These are phyloP conservation scores for Seira musarum DNA, from an alignment of 2,888 invertebrate species.

Conservation along the genomic window DNA sequence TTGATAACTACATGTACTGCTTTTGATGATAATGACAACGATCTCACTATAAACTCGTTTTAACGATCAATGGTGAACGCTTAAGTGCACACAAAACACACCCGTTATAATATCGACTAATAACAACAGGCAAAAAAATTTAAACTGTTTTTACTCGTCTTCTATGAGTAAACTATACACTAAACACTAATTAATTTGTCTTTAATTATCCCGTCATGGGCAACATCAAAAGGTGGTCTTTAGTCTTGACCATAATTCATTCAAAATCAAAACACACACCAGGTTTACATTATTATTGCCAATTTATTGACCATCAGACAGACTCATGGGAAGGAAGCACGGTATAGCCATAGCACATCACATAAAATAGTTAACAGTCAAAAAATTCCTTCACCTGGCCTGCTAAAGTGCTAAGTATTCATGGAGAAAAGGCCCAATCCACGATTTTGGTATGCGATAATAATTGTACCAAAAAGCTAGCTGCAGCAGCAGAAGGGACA, in stretches of 20 bases:
- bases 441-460: no score
- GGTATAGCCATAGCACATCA: no score
- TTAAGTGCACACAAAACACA: neutral
- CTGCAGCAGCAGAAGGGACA: constrained; percentile 13
- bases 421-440: neutral
- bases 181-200: neutral
- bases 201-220: constrained; percentile 19
- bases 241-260: neutral
- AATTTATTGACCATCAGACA: neutral
- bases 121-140: neutral
- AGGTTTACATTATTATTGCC: neutral
- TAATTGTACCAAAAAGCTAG: neutral
- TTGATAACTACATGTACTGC: no score
- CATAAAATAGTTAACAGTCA: constrained; percentile 37
- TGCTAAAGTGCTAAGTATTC: no score
- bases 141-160: neutral
- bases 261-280: constrained; percentile 2
- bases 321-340: neutral
- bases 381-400: constrained; percentile 31
- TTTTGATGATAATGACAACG: no score
- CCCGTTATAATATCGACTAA: no score
- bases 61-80: no score
- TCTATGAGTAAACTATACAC: no score
- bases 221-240: constrained; percentile 22
- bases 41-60: no score